phyloP scores from a whole-genome alignment of 35 echinoderm and acorn worm species.

The Patiria miniata region DNA sequence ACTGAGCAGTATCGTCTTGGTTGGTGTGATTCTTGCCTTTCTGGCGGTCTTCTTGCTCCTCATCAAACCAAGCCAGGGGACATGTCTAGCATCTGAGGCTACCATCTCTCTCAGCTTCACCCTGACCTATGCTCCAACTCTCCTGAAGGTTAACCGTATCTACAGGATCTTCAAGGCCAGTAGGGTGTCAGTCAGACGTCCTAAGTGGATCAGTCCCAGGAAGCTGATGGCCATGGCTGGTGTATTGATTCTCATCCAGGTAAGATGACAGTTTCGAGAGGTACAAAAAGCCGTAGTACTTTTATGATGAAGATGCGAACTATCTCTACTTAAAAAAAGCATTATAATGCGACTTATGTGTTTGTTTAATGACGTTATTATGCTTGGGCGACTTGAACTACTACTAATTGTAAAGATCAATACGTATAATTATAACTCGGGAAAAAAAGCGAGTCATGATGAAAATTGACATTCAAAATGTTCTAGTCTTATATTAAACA shows the following conservation, averaged over 20 bases:
- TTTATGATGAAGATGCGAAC: background rate
- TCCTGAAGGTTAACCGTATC: conserved; percentile 58
- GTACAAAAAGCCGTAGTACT: background rate
- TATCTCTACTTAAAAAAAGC: background rate
- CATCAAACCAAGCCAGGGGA: conserved; percentile 20
- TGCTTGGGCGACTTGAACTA: too few relatives aligned
- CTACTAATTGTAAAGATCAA: too few relatives aligned
- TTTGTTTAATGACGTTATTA: too few relatives aligned
- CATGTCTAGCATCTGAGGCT: conserved; percentile 26
- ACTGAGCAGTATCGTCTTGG: conserved; percentile 46
- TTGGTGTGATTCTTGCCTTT: conserved; percentile 40
- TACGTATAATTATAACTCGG: too few relatives aligned
- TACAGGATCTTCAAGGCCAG: conserved; percentile 61
- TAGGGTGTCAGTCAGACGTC: conserved; percentile 49
- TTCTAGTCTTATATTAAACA: too few relatives aligned
- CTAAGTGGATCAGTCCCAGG: conserved; percentile 36
- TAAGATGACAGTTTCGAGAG: background rate
- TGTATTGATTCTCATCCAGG: conserved; percentile 46
- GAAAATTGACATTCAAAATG: too few relatives aligned
- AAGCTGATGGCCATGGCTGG: conserved; percentile 35
- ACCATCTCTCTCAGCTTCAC: conserved; percentile 44
- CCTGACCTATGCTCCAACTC: conserved; percentile 46
- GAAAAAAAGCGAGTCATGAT: too few relatives aligned
- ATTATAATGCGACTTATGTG: too few relatives aligned
- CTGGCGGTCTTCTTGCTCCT: conserved; percentile 26